Conservation (phyloP, 2,888 invertebrate species). For the Tryphoninae sp. region DNA sequence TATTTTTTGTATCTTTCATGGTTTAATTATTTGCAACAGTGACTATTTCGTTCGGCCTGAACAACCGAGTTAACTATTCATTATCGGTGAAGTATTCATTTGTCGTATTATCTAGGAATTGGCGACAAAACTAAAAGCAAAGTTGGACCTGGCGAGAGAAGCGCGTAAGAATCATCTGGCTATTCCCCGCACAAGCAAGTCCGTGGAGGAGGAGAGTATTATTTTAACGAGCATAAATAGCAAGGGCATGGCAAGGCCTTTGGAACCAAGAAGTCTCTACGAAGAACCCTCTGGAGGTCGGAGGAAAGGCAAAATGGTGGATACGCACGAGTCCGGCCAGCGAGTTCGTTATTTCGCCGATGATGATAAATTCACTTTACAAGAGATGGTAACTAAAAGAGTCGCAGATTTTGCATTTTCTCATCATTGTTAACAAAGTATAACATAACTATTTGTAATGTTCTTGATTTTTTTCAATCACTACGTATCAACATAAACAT, state of each 20-base stretch:
- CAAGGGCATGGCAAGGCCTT: constrained; percentile 86
- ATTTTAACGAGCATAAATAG: constrained; percentile 87
- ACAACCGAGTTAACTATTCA: neutral
- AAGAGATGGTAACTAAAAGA: constrained; percentile 87
- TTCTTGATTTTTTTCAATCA: neutral
- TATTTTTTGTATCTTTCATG: neutral
- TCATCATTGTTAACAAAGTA: neutral
- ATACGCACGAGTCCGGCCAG: constrained; percentile 87
- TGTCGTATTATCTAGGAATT: constrained; percentile 81
- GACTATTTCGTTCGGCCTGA: neutral
- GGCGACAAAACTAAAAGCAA: constrained; percentile 87
- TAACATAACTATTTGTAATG: neutral
- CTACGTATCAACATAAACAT: constrained; percentile 64
- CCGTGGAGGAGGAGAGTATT: constrained; percentile 76
- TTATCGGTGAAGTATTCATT: neutral
- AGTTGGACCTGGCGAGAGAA: constrained; percentile 88
- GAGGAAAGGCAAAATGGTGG: constrained; percentile 83
- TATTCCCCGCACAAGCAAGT: constrained; percentile 14
- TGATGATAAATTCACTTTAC: constrained; percentile 93
- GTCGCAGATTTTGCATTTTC: neutral
- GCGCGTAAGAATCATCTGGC: constrained; percentile 72
- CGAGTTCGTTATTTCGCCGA: constrained; percentile 93
- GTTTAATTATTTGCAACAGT: neutral
- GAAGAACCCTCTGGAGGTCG: constrained; percentile 79
- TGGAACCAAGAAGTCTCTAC: constrained; percentile 80